Percentiles rank a stretch among this genome's conserved stretches.
Conservation (phyloP, 2,888 invertebrate species). For the Coelogynopora nodosa region DNA sequence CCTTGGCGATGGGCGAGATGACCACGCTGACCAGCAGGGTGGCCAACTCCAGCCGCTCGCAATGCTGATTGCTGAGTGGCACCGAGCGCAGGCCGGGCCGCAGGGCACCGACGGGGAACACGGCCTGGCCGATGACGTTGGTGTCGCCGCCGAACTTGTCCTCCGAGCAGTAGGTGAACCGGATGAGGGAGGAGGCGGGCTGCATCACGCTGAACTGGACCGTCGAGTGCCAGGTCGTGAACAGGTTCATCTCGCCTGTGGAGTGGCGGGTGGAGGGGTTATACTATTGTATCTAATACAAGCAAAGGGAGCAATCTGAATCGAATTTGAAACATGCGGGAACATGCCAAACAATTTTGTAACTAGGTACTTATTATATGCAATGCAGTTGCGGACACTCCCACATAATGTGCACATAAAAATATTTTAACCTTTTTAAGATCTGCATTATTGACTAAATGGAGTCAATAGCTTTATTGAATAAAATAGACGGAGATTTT, state of each 20-base stretch:
- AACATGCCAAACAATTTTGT: too few relatives aligned
- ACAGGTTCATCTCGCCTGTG: not conserved
- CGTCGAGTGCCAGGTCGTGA: not conserved
- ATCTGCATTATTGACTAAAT: too few relatives aligned
- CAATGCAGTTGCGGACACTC: too few relatives aligned
- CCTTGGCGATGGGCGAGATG: not conserved
- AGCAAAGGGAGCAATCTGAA: too few relatives aligned
- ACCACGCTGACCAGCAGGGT: slow-evolving; percentile 70
- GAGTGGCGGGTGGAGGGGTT: too few relatives aligned
- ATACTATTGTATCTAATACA: too few relatives aligned
- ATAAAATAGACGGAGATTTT: too few relatives aligned
- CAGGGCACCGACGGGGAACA: slow-evolving; percentile 72
- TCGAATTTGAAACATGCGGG: too few relatives aligned
- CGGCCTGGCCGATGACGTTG: slow-evolving; percentile 94
- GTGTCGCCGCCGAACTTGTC: slow-evolving; percentile 87
- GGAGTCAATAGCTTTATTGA: too few relatives aligned
- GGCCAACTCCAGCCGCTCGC: slow-evolving; percentile 85
- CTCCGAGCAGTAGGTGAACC: slow-evolving; percentile 69
- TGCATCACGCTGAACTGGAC: slow-evolving; percentile 3
- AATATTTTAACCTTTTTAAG: too few relatives aligned
- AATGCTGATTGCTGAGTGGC: slow-evolving; percentile 79
- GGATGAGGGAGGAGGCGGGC: slow-evolving; percentile 45
- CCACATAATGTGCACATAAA: too few relatives aligned
- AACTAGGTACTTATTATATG: too few relatives aligned
- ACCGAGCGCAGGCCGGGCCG: slow-evolving; percentile 70